These are phyloP conservation scores for Acanthurus tractus DNA, from an alignment of 2,797 vertebrate species.

Conservation along the genomic window DNA sequence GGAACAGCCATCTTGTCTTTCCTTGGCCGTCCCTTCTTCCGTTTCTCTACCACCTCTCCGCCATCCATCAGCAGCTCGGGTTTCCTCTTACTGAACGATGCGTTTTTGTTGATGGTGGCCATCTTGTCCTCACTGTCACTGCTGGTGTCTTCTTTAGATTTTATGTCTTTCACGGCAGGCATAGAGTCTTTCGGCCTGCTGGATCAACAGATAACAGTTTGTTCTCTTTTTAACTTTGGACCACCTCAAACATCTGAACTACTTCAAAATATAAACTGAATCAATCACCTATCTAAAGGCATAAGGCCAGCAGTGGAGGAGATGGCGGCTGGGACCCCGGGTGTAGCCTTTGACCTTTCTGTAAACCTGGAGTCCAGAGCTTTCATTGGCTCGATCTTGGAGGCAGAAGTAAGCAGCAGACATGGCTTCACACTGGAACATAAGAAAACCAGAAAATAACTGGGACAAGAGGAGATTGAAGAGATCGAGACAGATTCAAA, in stretches of 20 bases:
- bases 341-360: slow-evolving; percentile 96
- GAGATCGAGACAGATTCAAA: background rate
- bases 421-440: slow-evolving; percentile 78
- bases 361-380: slow-evolving; percentile 97
- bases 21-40: slow-evolving; percentile 95
- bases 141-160: slow-evolving; percentile 93
- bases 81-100: slow-evolving; percentile 90
- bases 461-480: background rate
- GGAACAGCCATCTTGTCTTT: slow-evolving; percentile 93
- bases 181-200: slow-evolving; percentile 89
- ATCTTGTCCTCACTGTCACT: slow-evolving; percentile 97
- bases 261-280: background rate
- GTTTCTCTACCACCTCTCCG: slow-evolving; percentile 94
- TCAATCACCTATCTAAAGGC: slow-evolving; percentile 89
- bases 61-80: slow-evolving; percentile 88
- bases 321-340: slow-evolving; percentile 86
- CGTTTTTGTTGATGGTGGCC: slow-evolving; percentile 88
- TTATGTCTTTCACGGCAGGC: slow-evolving; percentile 86
- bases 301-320: slow-evolving; percentile 84
- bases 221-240: background rate
- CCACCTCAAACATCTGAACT: background rate
- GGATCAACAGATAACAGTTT: background rate
- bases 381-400: slow-evolving; percentile 98
- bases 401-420: slow-evolving; percentile 82
- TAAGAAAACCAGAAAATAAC: background rate